phyloP scores from a whole-genome alignment of 2,797 vertebrate species.

The Lepilemur ruficaudatus region DNA sequence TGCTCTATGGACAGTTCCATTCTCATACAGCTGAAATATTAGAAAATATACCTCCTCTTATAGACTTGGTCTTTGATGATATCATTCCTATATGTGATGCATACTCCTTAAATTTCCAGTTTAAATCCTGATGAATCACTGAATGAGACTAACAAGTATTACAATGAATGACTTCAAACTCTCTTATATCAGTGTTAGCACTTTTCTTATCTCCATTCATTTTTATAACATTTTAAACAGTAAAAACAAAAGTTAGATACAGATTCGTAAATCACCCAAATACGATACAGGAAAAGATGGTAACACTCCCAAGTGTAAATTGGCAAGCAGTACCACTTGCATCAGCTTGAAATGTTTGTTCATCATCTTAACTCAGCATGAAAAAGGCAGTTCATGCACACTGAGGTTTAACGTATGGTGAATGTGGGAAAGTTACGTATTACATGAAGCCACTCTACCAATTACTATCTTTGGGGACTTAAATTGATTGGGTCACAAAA shows the following conservation, averaged over 20 bases:
- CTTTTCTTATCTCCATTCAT: neutral
- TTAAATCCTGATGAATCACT: neutral
- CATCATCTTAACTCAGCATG: neutral
- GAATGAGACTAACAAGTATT: neutral
- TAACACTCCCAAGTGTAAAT: neutral
- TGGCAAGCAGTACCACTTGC: neutral
- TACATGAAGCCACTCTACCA: neutral
- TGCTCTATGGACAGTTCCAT: neutral
- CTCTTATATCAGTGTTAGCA: neutral
- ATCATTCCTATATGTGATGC: neutral
- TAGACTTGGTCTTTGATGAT: neutral
- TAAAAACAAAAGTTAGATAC: neutral
- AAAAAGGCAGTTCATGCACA: neutral
- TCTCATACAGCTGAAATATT: neutral
- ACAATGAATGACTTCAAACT: neutral
- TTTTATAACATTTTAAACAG: slow-evolving; percentile 24
- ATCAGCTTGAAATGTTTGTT: neutral
- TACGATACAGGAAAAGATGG: neutral
- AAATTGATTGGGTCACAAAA: slow-evolving; percentile 32
- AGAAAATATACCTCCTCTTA: neutral
- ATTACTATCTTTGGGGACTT: neutral
- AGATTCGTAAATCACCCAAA: neutral
- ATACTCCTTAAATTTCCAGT: neutral
- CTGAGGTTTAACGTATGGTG: neutral
- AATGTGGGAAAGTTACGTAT: neutral